Base-by-base conservation (phyloP, 1,140 invertebrate genomes). In the Drosophila funebris region DNA sequence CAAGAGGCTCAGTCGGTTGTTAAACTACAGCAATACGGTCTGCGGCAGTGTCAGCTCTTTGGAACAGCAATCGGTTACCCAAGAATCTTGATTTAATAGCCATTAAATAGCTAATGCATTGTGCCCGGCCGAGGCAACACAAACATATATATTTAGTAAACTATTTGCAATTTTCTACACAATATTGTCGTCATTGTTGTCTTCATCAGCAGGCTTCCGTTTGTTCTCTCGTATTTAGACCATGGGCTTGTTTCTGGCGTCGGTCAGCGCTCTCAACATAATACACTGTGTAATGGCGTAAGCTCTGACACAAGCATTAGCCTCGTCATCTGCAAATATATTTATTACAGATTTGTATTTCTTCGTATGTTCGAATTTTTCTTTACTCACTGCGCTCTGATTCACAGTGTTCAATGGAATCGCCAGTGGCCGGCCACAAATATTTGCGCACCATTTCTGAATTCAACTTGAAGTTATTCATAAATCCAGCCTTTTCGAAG, bases 1-100 rank as follows among this genome's bases (percentile, higher is more conserved):
- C 6, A 96, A 96, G 92, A 93, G 96, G 78, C 93, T 97, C 41
- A 95, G 95, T 74, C 96, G 92, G 61, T 78, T 94, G 68, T 83
- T 94, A 27, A 93, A 92, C 60, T 76, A 77, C 29, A 88, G 77
- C 36, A 82, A 87, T 22, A 77, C 83, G 0, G 73, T 71, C 0
- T 69, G 81, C 37, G 62, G 53, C 16, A 69, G 56, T 52, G 37
- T n/a, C 18, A 41, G 11, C 1, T 18, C 56, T 7, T 9, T 62
- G n/a, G 63, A 69, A 7, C 16, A 54, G 9, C 44, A 52, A 27
- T 0, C 41, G n/a, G 13, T 44, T 56, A 22, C 36, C 3, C 39
- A 57, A 24, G 33, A 76, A 5, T 70, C 78, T 50, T 78, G 57
- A 87, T 82, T 61, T 1, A 39, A 44, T 16, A 29, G 24, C 7